phyloP scores from a whole-genome alignment of 53 echinoderm and acorn worm species.

The Holothuria leucospilota region DNA sequence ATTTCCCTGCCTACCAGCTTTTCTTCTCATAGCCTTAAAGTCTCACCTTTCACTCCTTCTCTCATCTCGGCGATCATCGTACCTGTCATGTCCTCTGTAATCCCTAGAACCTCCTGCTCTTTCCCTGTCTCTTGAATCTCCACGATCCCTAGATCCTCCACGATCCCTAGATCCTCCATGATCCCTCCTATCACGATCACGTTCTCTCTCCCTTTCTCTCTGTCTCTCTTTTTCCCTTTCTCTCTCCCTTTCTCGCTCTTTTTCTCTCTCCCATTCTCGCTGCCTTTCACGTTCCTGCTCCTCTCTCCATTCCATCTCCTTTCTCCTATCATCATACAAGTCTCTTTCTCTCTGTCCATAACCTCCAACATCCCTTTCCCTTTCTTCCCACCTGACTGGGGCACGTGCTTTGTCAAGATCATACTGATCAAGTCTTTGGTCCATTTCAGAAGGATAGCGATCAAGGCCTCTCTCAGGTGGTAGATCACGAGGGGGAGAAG shows the following conservation, averaged over 20 bases:
- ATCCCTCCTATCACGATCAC: background rate
- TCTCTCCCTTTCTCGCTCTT: slow-evolving; percentile 31
- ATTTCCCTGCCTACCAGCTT: too few species aligned
- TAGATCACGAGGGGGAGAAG: slow-evolving; percentile 40
- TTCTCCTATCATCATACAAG: slow-evolving; percentile 11
- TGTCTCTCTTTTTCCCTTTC: slow-evolving; percentile 13
- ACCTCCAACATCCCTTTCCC: background rate
- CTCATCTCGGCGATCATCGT: too few species aligned
- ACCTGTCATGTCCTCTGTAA: slow-evolving; percentile 1
- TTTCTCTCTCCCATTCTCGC: slow-evolving; percentile 16
- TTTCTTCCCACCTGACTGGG: background rate
- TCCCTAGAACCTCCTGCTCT: background rate
- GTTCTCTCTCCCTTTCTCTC: slow-evolving; percentile 12
- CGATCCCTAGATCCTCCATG: background rate
- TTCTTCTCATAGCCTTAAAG: too few species aligned
- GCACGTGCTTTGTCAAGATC: background rate
- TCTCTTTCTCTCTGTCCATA: background rate
- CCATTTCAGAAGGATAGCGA: background rate
- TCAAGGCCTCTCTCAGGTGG: slow-evolving; percentile 44
- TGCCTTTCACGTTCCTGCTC: slow-evolving; percentile 47
- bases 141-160: background rate
- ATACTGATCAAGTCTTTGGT: slow-evolving; percentile 6
- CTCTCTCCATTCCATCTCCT: slow-evolving; percentile 21
- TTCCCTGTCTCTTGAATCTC: slow-evolving; percentile 20
- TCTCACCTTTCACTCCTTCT: too few species aligned